Evolutionary conservation across 1,140 invertebrate species (phyloP).

Genomic region (Drosophila burlai): DNA sequence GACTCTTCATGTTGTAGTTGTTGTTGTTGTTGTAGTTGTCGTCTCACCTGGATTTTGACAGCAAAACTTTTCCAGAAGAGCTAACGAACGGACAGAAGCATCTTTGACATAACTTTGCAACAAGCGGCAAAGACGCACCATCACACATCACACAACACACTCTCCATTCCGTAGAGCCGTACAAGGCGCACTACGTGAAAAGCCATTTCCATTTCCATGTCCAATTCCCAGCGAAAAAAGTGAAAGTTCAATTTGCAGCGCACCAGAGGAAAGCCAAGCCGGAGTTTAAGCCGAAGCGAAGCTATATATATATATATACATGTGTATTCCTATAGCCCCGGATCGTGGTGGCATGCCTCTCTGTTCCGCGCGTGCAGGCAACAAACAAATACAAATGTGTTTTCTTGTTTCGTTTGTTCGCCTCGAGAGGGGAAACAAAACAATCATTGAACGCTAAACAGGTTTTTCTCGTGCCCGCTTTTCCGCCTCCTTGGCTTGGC

Average conservation of each 20-base stretch:
- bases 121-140: slow-evolving; percentile 23
- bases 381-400: slow-evolving; percentile 63
- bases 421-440: slow-evolving; percentile 34
- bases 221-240: slow-evolving; percentile 60
- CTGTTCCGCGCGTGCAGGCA: slow-evolving; percentile 63
- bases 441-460: slow-evolving; percentile 82
- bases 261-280: slow-evolving; percentile 60
- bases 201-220: slow-evolving; percentile 53
- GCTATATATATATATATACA: slow-evolving; percentile 8
- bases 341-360: slow-evolving; percentile 50
- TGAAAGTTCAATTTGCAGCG: slow-evolving; percentile 75
- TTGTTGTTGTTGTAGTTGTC: slow-evolving; percentile 4
- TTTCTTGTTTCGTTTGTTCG: slow-evolving; percentile 47
- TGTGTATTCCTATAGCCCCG: slow-evolving; percentile 6
- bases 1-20: slow-evolving; percentile 2
- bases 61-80: slow-evolving; percentile 29
- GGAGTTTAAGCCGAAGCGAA: slow-evolving; percentile 3
- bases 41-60: slow-evolving; percentile 14
- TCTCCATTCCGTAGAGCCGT: slow-evolving; percentile 14
- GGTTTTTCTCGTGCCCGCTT: slow-evolving; percentile 81
- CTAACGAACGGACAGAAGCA: slow-evolving; percentile 28
- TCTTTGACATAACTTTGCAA: slow-evolving; percentile 48
- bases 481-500: slow-evolving; percentile 72
- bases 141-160: slow-evolving; percentile 15
- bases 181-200: slow-evolving; percentile 52